A percentile compares a stretch with the other conserved stretches of the same genome.
Evolutionary conservation across 2,888 invertebrate species (phyloP).

Genomic region (Acrobasis repandana): DNA sequence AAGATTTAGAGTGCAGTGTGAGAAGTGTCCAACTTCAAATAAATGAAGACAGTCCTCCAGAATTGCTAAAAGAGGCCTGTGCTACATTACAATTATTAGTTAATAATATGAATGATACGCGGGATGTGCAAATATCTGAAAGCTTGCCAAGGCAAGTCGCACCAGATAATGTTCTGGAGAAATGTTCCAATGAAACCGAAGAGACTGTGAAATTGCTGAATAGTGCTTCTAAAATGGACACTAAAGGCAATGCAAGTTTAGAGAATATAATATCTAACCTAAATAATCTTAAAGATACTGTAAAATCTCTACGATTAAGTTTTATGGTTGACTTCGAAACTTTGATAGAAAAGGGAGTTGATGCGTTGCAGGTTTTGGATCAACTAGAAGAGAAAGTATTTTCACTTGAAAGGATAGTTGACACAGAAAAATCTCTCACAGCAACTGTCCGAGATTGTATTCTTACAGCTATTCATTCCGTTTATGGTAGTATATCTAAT

Average conservation of each 20-base stretch:
- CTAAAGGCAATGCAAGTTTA: conserved; percentile 43
- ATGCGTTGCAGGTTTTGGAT: conserved; percentile 63
- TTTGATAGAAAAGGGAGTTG: conserved; percentile 69
- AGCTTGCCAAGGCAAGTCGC: conserved; percentile 34
- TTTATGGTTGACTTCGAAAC: conserved; percentile 55
- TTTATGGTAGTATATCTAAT: conserved; percentile 78
- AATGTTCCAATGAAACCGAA: conserved; percentile 55
- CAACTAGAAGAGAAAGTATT: conserved; percentile 73
- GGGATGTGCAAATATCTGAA: conserved; percentile 42
- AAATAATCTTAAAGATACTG: conserved; percentile 48
- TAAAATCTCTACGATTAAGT: conserved; percentile 53
- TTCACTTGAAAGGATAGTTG: conserved; percentile 62
- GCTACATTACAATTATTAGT: conserved; percentile 65
- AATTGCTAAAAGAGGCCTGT: conserved; percentile 68
- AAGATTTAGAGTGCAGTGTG: conserved; percentile 78
- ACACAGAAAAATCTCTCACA: conserved; percentile 42
- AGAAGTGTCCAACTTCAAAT: conserved; percentile 76
- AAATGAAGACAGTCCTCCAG: conserved; percentile 66
- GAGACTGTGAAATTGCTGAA: conserved; percentile 67
- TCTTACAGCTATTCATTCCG: conserved; percentile 72
- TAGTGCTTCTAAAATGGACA: conserved; percentile 60
- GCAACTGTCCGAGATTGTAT: conserved; percentile 59
- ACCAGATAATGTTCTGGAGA: conserved; percentile 43
- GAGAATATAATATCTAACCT: conserved; percentile 46
- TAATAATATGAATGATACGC: conserved; percentile 56